Conservation (phyloP, 2,888 invertebrate species). For the Melieria crassipennis region DNA sequence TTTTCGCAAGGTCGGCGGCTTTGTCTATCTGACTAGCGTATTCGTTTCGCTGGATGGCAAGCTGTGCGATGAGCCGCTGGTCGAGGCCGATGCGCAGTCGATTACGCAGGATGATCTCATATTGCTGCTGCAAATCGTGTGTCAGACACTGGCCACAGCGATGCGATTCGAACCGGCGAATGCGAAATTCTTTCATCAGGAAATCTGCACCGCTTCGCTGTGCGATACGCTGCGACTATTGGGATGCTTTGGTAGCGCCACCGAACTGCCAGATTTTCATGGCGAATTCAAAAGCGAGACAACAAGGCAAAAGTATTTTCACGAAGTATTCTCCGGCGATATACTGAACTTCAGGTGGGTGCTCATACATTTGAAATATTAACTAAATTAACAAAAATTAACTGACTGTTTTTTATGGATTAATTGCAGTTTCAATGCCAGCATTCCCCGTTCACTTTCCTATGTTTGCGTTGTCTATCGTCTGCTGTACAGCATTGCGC, state of each 20-base stretch:
- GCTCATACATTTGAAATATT: not conserved
- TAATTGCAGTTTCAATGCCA: conserved; percentile 72
- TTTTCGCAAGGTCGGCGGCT: conserved; percentile 97
- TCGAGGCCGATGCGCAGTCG: conserved; percentile 51
- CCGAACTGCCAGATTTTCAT: conserved; percentile 67
- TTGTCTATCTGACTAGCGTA: conserved; percentile 96
- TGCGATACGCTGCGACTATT: conserved; percentile 91
- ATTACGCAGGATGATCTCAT: conserved; percentile 73
- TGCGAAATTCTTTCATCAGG: conserved; percentile 96
- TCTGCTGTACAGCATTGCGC: conserved; percentile 91
- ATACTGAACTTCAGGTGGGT: conserved; percentile 69
- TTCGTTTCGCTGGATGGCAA: conserved; percentile 91
- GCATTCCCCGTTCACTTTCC: conserved; percentile 80
- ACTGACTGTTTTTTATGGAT: not conserved
- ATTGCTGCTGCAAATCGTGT: conserved; percentile 85
- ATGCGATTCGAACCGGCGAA: conserved; percentile 99
- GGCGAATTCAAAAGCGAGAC: conserved; percentile 58
- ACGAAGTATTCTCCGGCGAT: conserved; percentile 81
- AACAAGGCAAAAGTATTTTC: conserved; percentile 68
- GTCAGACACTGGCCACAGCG: conserved; percentile 94
- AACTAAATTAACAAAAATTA: no score
- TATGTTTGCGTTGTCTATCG: conserved; percentile 88
- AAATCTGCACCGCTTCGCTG: conserved; percentile 93
- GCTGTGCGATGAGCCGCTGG: conserved; percentile 67
- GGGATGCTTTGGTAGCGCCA: conserved; percentile 82